These are phyloP conservation scores for Sinocyclocheilus maitianheensis DNA, from an alignment of 2,113 vertebrate genomes.

Conservation along the genomic window DNA sequence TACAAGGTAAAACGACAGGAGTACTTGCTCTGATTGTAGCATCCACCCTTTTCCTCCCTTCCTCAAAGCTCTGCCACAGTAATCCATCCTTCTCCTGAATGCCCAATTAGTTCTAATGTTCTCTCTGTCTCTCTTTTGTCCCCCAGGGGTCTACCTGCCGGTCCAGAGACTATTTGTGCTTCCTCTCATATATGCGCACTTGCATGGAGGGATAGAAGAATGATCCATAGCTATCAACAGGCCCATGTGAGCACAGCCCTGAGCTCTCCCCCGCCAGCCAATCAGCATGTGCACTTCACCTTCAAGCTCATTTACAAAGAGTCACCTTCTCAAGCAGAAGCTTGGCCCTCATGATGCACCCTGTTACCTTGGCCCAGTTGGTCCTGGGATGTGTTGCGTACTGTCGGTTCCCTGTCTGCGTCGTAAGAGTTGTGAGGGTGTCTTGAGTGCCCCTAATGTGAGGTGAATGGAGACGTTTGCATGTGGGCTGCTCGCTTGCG, in stretches of 20 bases:
- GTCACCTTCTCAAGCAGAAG: conserved; percentile 49
- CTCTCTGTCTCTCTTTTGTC: conserved; percentile 39
- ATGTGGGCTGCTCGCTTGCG: neutral
- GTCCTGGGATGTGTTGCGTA: neutral
- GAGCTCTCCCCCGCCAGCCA: conserved; percentile 18
- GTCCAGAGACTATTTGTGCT: conserved; percentile 38
- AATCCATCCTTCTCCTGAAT: conserved; percentile 54
- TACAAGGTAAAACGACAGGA: conserved; percentile 24
- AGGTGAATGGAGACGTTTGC: conserved; percentile 47
- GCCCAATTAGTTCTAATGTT: conserved; percentile 57
- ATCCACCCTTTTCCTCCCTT: conserved; percentile 20
- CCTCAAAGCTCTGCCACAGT: conserved; percentile 34
- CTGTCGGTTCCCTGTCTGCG: neutral
- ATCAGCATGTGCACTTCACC: conserved; percentile 34
- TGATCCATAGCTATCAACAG: conserved; percentile 32
- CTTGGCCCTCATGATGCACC: conserved; percentile 38
- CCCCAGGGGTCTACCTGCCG: conserved; percentile 48
- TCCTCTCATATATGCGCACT: conserved; percentile 18
- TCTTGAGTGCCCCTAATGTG: conserved; percentile 36
- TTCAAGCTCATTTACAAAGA: conserved; percentile 49
- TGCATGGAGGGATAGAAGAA: neutral
- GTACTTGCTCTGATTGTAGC: conserved; percentile 41
- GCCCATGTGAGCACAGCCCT: conserved; percentile 4
- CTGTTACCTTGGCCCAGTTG: conserved; percentile 15
- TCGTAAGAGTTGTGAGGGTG: conserved; percentile 38